phyloP scores from a whole-genome alignment of 2,888 invertebrate species.

The Amphipyra berbera region DNA sequence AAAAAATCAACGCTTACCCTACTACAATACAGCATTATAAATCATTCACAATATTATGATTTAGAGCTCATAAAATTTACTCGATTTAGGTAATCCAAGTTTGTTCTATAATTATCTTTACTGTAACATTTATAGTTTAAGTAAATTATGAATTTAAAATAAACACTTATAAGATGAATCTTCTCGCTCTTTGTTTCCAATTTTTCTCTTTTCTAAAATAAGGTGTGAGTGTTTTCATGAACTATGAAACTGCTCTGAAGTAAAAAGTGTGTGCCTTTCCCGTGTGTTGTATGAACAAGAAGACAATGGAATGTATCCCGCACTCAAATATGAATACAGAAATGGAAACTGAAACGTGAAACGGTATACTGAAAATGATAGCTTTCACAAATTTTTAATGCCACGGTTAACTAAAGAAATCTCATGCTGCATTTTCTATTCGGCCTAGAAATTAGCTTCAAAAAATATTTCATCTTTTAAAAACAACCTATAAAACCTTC shows the following conservation, averaged over 20 bases:
- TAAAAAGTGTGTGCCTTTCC: constrained; percentile 62
- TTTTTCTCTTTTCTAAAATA: constrained; percentile 40
- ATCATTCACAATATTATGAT: constrained; percentile 21
- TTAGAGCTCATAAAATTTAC: constrained; percentile 32
- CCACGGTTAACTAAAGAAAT: constrained; percentile 25
- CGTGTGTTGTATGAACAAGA: constrained; percentile 44
- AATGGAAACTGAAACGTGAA: constrained; percentile 20
- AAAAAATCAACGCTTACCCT: constrained; percentile 14
- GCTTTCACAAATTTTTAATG: constrained; percentile 36
- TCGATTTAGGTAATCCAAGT: constrained; percentile 34
- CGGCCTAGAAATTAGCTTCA: background rate
- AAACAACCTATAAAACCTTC: constrained; percentile 8
- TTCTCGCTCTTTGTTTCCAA: constrained; percentile 45
- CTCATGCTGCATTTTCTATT: constrained; percentile 2
- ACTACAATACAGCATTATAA: constrained; percentile 18
- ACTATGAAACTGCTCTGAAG: constrained; percentile 51
- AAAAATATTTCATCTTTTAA: constrained; percentile 8
- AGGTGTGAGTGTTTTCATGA: constrained; percentile 52
- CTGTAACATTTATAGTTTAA: constrained; percentile 56
- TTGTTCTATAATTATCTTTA: constrained; percentile 34
- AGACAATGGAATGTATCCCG: constrained; percentile 56
- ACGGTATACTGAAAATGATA: constrained; percentile 20
- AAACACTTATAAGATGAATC: constrained; percentile 43
- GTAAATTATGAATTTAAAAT: constrained; percentile 48
- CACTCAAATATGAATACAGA: constrained; percentile 37